Base-by-base conservation (phyloP, 2,797 vertebrate species). In the Leptodactylus fallax region DNA sequence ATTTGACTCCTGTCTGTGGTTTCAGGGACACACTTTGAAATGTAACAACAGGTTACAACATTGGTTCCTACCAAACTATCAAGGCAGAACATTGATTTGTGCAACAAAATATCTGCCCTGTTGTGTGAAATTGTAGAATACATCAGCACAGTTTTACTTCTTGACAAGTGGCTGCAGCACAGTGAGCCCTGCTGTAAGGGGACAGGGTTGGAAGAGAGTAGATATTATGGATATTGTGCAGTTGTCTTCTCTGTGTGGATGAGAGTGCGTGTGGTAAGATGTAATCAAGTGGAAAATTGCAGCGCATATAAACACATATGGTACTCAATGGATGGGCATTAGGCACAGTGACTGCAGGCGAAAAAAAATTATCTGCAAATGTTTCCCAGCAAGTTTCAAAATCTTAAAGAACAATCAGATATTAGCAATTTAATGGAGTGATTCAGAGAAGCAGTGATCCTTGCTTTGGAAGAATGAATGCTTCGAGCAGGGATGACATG, bases 261-360 rank as follows among this genome's bases (percentile, higher is more conserved):
- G 92, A 92, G 93, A 92, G 92, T 94, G 93, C 91, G 74, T 89
- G 88, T 89, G 88, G 88, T 93, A 94, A 94, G 94, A 94, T 94
- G 94, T 94, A 94, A 94, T 94, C 94, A 94, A 94, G 92, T 94
- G 93, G 94, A 94, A 94, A 94, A 94, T 94, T 94, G 93, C 93
- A 93, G 92, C 92, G 93, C 94, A 94, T 93, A 94, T 94, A 94
- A 94, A 94, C 93, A 94, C 94, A 94, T 94, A 94, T 94, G 94
- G 93, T 92, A 93, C 92, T 93, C 93, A 93, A 93, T 94, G 92
- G 91, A 92, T 94, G 93, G 94, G 93, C 93, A 94, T 94, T 94
- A 94, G 93, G 92, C 94, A 94, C 92, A 93, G 94, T 94, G 93
- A 94, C 94, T 94, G 93, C 93, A 94, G 94, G 94, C 94, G 92